These are phyloP conservation scores for Xanthia togata DNA, from an alignment of 2,888 invertebrate genomes.

Conservation along the genomic window DNA sequence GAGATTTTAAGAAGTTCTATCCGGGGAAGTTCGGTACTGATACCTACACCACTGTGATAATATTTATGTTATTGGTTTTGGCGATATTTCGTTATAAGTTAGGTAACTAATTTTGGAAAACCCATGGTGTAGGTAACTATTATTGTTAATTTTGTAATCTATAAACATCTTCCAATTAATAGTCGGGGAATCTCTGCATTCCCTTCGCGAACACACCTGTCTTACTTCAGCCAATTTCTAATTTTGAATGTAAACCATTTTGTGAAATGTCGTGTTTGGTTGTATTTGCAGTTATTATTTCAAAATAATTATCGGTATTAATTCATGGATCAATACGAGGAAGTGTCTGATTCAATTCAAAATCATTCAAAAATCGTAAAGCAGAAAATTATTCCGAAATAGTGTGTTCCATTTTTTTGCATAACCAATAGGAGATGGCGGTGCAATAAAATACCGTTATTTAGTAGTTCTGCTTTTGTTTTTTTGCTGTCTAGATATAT, in stretches of 20 bases:
- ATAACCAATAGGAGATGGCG: too few species aligned
- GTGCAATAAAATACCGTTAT: constrained; percentile 13
- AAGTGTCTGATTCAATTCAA: too few species aligned
- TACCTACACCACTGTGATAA: too few species aligned
- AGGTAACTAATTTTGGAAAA: neutral
- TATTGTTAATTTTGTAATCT: neutral
- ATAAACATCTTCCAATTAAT: neutral
- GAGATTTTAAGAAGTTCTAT: too few species aligned
- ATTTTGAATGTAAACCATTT: neutral
- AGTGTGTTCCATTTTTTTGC: neutral
- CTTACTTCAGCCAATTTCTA: neutral
- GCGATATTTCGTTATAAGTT: too few species aligned
- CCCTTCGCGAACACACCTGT: neutral
- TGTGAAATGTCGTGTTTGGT: neutral
- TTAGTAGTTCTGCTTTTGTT: constrained; percentile 10
- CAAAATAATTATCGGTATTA: neutral
- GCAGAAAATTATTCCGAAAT: neutral
- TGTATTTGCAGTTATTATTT: neutral
- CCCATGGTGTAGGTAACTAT: neutral
- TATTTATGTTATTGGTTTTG: too few species aligned
- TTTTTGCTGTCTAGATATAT: constrained; percentile 16
- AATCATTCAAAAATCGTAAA: too few species aligned
- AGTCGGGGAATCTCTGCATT: neutral
- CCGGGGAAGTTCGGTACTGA: too few species aligned
- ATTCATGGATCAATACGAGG: too few species aligned